Conservation (phyloP, 1,140 invertebrate species). For the Ips typographus region DNA sequence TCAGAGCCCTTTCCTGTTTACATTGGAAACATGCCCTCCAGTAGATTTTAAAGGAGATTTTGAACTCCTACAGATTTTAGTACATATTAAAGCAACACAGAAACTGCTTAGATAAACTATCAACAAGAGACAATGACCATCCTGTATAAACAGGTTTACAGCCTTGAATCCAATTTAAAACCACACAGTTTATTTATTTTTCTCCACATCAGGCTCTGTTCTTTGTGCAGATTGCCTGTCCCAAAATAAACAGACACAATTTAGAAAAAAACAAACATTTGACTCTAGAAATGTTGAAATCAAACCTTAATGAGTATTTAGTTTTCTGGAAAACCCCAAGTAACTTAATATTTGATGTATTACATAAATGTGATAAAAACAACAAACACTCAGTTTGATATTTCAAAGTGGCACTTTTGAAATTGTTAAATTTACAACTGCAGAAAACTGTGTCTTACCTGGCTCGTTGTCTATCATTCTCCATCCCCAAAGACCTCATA, state of each 20-base stretch:
- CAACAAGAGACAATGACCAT: background rate
- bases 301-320: background rate
- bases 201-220: background rate
- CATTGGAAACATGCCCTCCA: too few species aligned
- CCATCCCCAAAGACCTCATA: slow-evolving; percentile 69
- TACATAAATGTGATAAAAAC: too few species aligned
- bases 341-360: too few species aligned
- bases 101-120: too few species aligned
- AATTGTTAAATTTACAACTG: too few species aligned
- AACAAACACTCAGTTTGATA: too few species aligned
- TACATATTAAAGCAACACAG: too few species aligned
- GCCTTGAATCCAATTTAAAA: slow-evolving; percentile 13
- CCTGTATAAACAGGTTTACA: slow-evolving; percentile 14
- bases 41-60: too few species aligned
- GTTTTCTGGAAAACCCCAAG: too few species aligned
- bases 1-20: too few species aligned
- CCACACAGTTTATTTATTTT: slow-evolving; percentile 10
- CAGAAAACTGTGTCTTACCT: slow-evolving; percentile 47
- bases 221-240: slow-evolving; percentile 6
- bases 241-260: slow-evolving; percentile 6
- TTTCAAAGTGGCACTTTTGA: too few species aligned
- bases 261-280: background rate
- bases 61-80: too few species aligned
- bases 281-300: background rate
- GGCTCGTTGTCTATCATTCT: slow-evolving; percentile 72